Conservation (phyloP, 2,113 vertebrate species). For the Oncorhynchus kisutch region DNA sequence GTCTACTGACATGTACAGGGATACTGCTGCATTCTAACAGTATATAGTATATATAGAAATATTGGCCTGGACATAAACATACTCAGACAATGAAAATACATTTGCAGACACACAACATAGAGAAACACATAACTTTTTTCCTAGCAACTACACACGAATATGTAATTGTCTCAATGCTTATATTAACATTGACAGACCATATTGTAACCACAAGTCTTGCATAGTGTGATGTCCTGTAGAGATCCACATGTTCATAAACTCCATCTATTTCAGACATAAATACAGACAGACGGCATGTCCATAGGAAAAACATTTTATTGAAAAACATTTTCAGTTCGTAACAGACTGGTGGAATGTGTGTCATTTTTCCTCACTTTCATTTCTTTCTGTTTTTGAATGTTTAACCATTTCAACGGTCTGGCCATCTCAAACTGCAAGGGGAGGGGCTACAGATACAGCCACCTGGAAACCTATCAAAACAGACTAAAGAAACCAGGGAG, state of each 20-base stretch:
- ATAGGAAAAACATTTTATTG: conserved; percentile 99
- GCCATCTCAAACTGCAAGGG: conserved; percentile 78
- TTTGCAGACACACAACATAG: too few relatives aligned
- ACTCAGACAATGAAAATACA: too few relatives aligned
- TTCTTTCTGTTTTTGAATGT: conserved; percentile 60
- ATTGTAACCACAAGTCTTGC: too few relatives aligned
- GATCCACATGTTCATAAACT: too few relatives aligned
- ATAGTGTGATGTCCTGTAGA: too few relatives aligned
- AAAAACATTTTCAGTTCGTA: conserved; percentile 99
- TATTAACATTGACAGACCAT: too few relatives aligned
- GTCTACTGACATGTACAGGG: neutral
- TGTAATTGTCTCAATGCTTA: too few relatives aligned
- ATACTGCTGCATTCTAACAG: neutral
- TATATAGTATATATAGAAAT: too few relatives aligned
- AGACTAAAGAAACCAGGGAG: conserved; percentile 76
- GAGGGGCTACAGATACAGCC: conserved; percentile 74
- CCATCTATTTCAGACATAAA: neutral
- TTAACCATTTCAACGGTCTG: conserved; percentile 74
- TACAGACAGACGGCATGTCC: conserved; percentile 71
- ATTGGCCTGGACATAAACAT: too few relatives aligned
- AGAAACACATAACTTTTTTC: too few relatives aligned
- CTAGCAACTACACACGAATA: too few relatives aligned
- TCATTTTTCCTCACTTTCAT: conserved; percentile 69
- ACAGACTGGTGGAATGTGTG: conserved; percentile 97
- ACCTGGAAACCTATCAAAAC: conserved; percentile 77